phyloP scores from a whole-genome alignment of 2,113 vertebrate genomes.

The Oophaga pumilio region DNA sequence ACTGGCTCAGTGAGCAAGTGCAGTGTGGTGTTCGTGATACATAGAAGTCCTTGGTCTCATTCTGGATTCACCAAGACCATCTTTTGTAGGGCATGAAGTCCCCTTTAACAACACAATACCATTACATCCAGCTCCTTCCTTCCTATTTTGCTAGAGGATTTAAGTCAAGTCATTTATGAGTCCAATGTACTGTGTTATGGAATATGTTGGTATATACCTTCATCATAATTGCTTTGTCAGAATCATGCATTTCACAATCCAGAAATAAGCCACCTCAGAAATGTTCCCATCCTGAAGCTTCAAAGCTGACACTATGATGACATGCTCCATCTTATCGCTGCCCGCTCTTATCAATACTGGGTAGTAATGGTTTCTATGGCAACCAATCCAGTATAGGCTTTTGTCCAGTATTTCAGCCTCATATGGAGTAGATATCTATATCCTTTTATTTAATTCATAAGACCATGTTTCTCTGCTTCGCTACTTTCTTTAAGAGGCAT shows the following conservation, averaged over 20 bases:
- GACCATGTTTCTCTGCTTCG: not conserved
- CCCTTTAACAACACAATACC: no score
- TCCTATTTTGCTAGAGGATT: no score
- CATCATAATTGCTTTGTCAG: no score
- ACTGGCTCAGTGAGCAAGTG: no score
- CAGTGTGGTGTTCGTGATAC: no score
- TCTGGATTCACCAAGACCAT: no score
- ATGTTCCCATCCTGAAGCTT: not conserved
- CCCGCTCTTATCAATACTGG: slow-evolving; percentile 29
- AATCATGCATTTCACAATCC: not conserved
- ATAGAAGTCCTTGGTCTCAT: no score
- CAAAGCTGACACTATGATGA: not conserved
- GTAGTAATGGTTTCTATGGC: slow-evolving; percentile 22
- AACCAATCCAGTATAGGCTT: not conserved
- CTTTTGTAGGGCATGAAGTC: no score
- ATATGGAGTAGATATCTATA: not conserved
- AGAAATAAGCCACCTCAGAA: not conserved
- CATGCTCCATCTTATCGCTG: not conserved
- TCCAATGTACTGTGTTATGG: no score
- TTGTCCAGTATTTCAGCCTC: not conserved
- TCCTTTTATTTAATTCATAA: slow-evolving; percentile 34
- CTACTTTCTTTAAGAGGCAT: slow-evolving; percentile 26
- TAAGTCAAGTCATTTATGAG: no score
- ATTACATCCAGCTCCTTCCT: no score
- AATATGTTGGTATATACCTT: no score